Conservation (phyloP, 2,113 vertebrate genomes). For the Sylvilagus bachmani region DNA sequence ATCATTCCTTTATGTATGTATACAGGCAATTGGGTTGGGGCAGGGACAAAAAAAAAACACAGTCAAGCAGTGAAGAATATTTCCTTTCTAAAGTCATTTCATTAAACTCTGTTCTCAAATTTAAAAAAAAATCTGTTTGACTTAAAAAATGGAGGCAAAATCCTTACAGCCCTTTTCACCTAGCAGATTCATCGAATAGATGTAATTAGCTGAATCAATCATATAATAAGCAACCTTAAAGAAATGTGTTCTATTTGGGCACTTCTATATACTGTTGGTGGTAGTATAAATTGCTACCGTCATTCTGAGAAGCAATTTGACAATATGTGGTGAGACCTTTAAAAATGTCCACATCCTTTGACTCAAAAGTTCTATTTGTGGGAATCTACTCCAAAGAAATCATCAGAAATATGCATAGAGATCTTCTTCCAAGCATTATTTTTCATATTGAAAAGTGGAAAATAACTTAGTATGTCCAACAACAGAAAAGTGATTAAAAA, state of each 20-base stretch:
- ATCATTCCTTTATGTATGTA: neutral
- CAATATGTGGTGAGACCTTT: constrained; percentile 28
- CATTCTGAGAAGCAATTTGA: constrained; percentile 51
- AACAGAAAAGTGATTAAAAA: neutral
- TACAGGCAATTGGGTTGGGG: neutral
- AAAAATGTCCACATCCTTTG: constrained; percentile 40
- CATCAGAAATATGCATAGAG: neutral
- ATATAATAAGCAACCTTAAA: constrained; percentile 40
- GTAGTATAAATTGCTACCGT: constrained; percentile 29
- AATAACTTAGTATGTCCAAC: neutral
- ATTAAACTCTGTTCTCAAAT: constrained; percentile 30
- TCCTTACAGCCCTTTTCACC: neutral
- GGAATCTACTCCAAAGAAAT: constrained; percentile 45
- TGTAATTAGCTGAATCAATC: constrained; percentile 7
- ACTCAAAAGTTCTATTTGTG: constrained; percentile 43
- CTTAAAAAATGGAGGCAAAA: constrained; percentile 38
- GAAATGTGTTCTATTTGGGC: constrained; percentile 22
- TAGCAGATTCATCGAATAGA: neutral
- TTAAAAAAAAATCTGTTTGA: neutral
- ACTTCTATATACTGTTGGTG: constrained; percentile 27
- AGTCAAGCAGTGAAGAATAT: neutral
- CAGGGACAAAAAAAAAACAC: neutral
- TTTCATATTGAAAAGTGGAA: neutral
- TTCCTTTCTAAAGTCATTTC: neutral
- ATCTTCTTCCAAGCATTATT: constrained; percentile 31